Evolutionary conservation across 2,888 invertebrate species (phyloP).

Genomic region (Caenorhabditis sp.): DNA sequence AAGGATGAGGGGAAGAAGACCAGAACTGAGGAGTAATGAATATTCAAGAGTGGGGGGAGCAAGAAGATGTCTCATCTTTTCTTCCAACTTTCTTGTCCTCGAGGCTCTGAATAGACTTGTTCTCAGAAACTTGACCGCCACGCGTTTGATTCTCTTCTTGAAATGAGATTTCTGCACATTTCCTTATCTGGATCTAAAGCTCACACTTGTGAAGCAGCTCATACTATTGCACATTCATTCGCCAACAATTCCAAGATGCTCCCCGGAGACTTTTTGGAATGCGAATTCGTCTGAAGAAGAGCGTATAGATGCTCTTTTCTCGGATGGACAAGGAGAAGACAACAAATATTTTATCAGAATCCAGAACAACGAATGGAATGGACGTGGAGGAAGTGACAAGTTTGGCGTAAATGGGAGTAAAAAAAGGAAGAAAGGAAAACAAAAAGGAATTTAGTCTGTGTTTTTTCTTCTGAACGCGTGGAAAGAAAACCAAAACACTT

Average conservation of each 20-base stretch:
- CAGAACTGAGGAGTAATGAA: conserved; percentile 27
- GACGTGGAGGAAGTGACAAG: conserved; percentile 25
- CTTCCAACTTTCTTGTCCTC: conserved; percentile 12
- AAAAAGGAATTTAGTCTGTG: conserved; percentile 5
- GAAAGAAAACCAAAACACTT: conserved; percentile 3
- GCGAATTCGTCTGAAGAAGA: conserved; percentile 18
- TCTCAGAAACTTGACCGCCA: background rate
- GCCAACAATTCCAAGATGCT: conserved; percentile 13
- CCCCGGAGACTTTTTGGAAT: conserved; percentile 28
- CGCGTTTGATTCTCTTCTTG: conserved; percentile 9
- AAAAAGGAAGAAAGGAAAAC: conserved; percentile 6
- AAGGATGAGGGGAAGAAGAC: background rate
- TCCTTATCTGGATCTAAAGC: conserved; percentile 34
- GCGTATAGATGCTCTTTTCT: conserved; percentile 26
- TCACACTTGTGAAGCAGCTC: background rate
- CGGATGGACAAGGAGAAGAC: conserved; percentile 3
- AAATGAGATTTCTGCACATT: conserved; percentile 24
- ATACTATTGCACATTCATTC: conserved; percentile 21
- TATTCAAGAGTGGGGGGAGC: conserved; percentile 34
- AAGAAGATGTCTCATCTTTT: conserved; percentile 38
- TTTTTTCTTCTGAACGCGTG: background rate
- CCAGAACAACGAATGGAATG: background rate
- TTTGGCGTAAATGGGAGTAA: conserved; percentile 26
- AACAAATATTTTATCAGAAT: conserved; percentile 47
- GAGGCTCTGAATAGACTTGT: background rate